Base-by-base conservation (phyloP, 1,140 invertebrate species). In the Hylaeus anthracinus region DNA sequence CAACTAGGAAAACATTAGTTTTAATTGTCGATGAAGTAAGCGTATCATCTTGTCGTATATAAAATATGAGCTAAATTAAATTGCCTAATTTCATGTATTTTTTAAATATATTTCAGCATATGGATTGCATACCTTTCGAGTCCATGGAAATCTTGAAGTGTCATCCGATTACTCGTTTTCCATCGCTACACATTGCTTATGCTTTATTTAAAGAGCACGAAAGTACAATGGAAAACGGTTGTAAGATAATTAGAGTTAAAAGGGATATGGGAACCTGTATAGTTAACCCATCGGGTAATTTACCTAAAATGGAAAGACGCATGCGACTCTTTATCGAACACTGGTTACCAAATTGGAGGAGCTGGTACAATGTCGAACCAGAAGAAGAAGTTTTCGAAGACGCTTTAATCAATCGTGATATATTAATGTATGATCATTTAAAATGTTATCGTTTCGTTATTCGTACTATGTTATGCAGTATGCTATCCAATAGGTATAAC, bases 51-150 rank as follows among this genome's bases (percentile, higher is more conserved):
- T n/a, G 48, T 39, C 77, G 1, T 14, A 15, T 41, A 14, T 63
- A 15, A 56, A 5, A 39, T 55, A 82, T 72, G 45, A 3, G 45
- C 45, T 48, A 56, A 67, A 61, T 39, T 67, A 56, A 56, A 58
- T 63, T 82, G 70, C 1, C 5, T 1, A 78, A 70, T 75, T 72
- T 81, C 15, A 41, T 72, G 10, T 55, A 61, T 1, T 45, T 79
- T 61, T 72, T 43, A 75, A 84, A 90, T 77, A 66, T 84, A 93
- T 53, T 93, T 78, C 88, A 97, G 96, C 92, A 93, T 66, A 89
- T 97, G 48, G 96, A 97, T 91, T 94, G 94, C 70, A 93, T 97
- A 76, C 96, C 97, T 0, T 97, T 96, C 95, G 97, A 98, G 92
- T 95, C 95, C 73, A 92, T 97, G 69, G 94, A 95, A 5, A 91